phyloP scores from a whole-genome alignment of 2,888 invertebrate genomes.

The Lamproptera curius region DNA sequence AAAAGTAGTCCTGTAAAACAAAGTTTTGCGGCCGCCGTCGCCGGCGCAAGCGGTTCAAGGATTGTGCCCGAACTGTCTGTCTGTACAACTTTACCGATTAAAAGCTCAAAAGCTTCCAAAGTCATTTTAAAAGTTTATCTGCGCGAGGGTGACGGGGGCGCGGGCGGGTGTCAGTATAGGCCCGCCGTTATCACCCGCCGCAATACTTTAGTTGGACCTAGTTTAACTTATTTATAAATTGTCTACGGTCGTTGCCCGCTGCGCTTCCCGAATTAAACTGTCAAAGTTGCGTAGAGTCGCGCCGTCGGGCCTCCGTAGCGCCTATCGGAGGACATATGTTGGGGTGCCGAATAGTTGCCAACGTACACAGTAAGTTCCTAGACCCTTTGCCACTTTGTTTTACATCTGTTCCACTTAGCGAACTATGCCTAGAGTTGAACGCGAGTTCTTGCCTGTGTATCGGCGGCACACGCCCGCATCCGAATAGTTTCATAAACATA shows the following conservation, averaged over 20 bases:
- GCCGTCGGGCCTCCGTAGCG: conserved; percentile 30
- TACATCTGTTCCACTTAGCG: conserved; percentile 78
- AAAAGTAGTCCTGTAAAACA: conserved; percentile 80
- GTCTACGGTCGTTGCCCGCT: conserved; percentile 55
- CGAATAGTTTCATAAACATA: conserved; percentile 79
- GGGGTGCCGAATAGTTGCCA: conserved; percentile 57
- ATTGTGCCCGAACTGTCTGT: conserved; percentile 79
- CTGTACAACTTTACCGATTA: conserved; percentile 80
- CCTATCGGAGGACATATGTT: conserved; percentile 54
- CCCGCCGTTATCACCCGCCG: conserved; percentile 67
- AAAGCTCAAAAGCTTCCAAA: conserved; percentile 80
- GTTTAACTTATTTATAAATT: conserved; percentile 74
- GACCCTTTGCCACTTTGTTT: conserved; percentile 78
- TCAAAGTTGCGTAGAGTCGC: conserved; percentile 50
- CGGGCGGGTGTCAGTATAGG: conserved; percentile 55
- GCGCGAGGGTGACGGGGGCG: conserved; percentile 60
- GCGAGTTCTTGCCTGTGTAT: conserved; percentile 77
- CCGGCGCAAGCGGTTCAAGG: conserved; percentile 79
- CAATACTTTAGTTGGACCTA: conserved; percentile 74
- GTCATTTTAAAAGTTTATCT: conserved; percentile 80
- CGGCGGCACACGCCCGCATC: conserved; percentile 73
- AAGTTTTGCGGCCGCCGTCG: conserved; percentile 80
- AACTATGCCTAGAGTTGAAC: conserved; percentile 76
- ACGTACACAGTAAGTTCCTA: conserved; percentile 75
- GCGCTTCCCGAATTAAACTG: conserved; percentile 59